phyloP scores from a whole-genome alignment of 2,888 invertebrate genomes.

The Drosophila austrosaltans region DNA sequence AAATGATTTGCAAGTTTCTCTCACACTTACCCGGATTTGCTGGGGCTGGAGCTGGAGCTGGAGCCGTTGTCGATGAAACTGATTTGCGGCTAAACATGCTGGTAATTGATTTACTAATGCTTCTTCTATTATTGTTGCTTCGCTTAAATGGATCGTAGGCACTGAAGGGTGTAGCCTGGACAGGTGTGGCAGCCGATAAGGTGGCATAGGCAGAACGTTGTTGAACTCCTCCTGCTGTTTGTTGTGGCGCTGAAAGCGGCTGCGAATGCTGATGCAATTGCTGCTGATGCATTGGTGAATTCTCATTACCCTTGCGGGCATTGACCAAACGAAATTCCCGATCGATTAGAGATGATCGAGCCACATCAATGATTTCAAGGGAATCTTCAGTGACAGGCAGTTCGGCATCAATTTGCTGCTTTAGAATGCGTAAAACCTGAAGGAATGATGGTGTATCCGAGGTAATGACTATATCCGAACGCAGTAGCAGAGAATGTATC shows the following conservation, averaged over 20 bases:
- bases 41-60: neutral
- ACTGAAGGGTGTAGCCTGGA: slow-evolving; percentile 82
- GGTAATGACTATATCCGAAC: slow-evolving; percentile 92
- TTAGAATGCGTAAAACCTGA: slow-evolving; percentile 92
- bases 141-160: slow-evolving; percentile 86
- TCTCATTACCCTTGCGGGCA: slow-evolving; percentile 84
- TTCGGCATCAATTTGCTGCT: slow-evolving; percentile 93
- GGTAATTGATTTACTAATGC: slow-evolving; percentile 89
- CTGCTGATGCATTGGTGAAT: slow-evolving; percentile 81
- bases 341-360: slow-evolving; percentile 90
- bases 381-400: slow-evolving; percentile 85
- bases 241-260: slow-evolving; percentile 79
- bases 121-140: slow-evolving; percentile 89
- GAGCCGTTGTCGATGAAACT: slow-evolving; percentile 20
- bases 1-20: neutral
- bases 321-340: slow-evolving; percentile 91
- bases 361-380: slow-evolving; percentile 89
- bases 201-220: slow-evolving; percentile 81
- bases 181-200: slow-evolving; percentile 81
- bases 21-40: slow-evolving; percentile 1
- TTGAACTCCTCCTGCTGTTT: slow-evolving; percentile 64
- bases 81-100: slow-evolving; percentile 90
- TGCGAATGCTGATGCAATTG: slow-evolving; percentile 55
- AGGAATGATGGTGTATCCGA: slow-evolving; percentile 95
- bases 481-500: slow-evolving; percentile 93